Base-by-base conservation (phyloP, 2,113 vertebrate species). In the Poicephalus gulielmi region DNA sequence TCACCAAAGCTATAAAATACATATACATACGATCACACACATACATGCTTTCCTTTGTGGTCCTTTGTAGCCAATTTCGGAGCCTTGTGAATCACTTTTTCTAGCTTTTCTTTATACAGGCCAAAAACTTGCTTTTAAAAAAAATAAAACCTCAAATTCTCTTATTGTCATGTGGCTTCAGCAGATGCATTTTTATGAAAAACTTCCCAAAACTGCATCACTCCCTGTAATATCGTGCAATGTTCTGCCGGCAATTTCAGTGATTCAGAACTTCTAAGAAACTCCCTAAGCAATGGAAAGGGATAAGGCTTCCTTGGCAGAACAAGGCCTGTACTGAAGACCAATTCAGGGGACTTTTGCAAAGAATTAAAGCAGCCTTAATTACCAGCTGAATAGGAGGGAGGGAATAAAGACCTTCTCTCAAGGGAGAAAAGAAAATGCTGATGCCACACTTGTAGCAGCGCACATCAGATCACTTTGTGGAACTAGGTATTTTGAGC, bases 351-450 rank as follows among this genome's bases (percentile, higher is more conserved):
- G 16, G n/a, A 73, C 10, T 37, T 37, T 19, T 11, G 46, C 41
- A 46, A 94, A 77, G 63, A 87, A 82, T 76, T 86, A 75, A 68
- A 86, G n/a, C 39, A 60, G 20, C 20, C 82, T 70, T 81, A 76
- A 90, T 2, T 83, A 60, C 53, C 84, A 94, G 60, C 4, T 7
- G 4, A 79, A 77, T 5, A 73, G 62, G 17, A 85, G 70, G 52
- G 28, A 84, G 37, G 17, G 46, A 81, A 94, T 67, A 87, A 89
- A 84, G 50, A 28, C 39, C 35, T 77, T 28, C 46, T 88, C 37
- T 78, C 39, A 13, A 28, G 44, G 30, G 17, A 84, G 28, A 88
- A 83, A 70, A 63, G 24, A 67, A 87, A 92, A 92, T 7, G 17
- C 44, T 47, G 33, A 81, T 35, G 33, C 28, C 46, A 90, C 17